These are phyloP conservation scores for Drosophila quadrilineata DNA, from an alignment of 1,140 invertebrate genomes.

Conservation along the genomic window DNA sequence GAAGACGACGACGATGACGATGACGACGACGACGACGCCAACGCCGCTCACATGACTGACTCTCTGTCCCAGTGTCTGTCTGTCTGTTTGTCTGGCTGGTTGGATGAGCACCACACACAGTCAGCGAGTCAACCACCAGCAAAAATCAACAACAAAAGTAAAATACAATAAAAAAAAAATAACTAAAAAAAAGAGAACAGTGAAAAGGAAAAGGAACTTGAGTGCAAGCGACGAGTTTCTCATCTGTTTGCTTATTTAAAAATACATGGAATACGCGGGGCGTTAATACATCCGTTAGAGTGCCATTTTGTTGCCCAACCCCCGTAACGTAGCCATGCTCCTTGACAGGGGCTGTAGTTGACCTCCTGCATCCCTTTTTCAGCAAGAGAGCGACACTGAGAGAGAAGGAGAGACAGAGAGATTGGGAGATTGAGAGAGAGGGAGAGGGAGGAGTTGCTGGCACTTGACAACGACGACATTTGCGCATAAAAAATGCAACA, in stretches of 20 bases:
- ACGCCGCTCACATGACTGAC: slow-evolving; percentile 37
- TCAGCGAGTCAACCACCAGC: neutral
- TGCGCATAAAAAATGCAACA: slow-evolving; percentile 77
- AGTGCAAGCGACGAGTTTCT: slow-evolving; percentile 56
- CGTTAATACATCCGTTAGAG: slow-evolving; percentile 77
- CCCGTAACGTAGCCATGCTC: neutral
- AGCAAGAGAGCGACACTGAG: slow-evolving; percentile 38
- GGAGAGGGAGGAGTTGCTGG: too few species aligned
- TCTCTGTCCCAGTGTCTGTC: too few species aligned
- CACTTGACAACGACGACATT: slow-evolving; percentile 78
- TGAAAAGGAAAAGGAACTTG: slow-evolving; percentile 46
- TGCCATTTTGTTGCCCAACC: slow-evolving; percentile 66
- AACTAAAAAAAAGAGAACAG: too few species aligned
- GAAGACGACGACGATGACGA: too few species aligned
- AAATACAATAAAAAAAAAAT: neutral
- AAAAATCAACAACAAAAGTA: slow-evolving; percentile 58
- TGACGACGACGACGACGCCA: too few species aligned
- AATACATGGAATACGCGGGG: slow-evolving; percentile 62
- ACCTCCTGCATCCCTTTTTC: slow-evolving; percentile 44
- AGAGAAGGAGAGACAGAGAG: too few species aligned
- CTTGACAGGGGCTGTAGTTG: slow-evolving; percentile 2
- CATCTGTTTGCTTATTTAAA: slow-evolving; percentile 51
- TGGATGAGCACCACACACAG: slow-evolving; percentile 64
- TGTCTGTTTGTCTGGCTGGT: slow-evolving; percentile 50
- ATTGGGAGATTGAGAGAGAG: too few species aligned